Evolutionary conservation across 2,888 invertebrate genomes (phyloP).

Genomic region (Patella pellucida): DNA sequence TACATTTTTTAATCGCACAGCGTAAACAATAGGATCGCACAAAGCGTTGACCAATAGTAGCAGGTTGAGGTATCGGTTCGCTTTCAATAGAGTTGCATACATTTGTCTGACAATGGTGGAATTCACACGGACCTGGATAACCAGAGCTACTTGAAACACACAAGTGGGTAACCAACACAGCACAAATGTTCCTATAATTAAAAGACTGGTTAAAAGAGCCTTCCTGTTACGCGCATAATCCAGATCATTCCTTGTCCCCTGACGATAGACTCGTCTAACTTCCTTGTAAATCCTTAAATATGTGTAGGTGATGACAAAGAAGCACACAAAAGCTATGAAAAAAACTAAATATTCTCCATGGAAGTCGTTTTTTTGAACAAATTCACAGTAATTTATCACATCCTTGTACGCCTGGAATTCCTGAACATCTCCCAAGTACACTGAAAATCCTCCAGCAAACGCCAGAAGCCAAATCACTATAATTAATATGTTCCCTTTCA

Average conservation of each 20-base stretch:
- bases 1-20: conserved; percentile 51
- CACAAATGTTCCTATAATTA: conserved; percentile 58
- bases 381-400: conserved; percentile 58
- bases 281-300: conserved; percentile 55
- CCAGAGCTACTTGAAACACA: conserved; percentile 48
- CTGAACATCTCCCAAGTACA: conserved; percentile 29
- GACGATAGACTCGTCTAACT: conserved; percentile 39
- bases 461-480: conserved; percentile 48
- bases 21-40: conserved; percentile 57
- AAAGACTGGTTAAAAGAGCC: conserved; percentile 56
- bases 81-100: conserved; percentile 37
- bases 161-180: conserved; percentile 60
- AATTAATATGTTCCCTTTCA: conserved; percentile 44
- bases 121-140: conserved; percentile 43
- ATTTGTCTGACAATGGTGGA: conserved; percentile 34
- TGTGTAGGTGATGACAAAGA: conserved; percentile 50
- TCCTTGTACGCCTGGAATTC: conserved; percentile 27
- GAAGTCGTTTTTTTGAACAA: conserved; percentile 48
- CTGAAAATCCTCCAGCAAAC: conserved; percentile 47
- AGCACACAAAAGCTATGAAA: conserved; percentile 46
- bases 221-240: conserved; percentile 51
- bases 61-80: conserved; percentile 52
- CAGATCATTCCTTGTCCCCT: conserved; percentile 23
- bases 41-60: conserved; percentile 50
- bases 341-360: conserved; percentile 58